Base-by-base conservation (phyloP, 2,888 invertebrate genomes). In the Pollenia griseotomentosa region DNA sequence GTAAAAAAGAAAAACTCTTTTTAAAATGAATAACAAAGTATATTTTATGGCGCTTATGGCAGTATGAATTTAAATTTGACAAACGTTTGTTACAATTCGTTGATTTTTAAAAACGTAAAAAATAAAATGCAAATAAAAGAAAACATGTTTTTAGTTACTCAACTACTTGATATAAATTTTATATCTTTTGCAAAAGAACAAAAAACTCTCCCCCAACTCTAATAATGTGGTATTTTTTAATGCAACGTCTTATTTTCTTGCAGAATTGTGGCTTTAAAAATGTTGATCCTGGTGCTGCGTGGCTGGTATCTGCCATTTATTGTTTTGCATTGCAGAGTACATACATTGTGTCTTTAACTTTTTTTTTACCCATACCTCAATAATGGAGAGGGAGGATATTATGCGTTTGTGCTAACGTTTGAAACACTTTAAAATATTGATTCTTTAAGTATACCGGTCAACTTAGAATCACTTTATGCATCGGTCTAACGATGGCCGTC, bases 41-140 rank as follows among this genome's bases (percentile, higher is more conserved):
- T 83, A 78, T 46, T 71, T 73, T 44, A 80, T 63, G 44, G 68
- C 40, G 74, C 57, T 75, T 68, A 23, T 79, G 73, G 61, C 68
- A 78, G 71, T 59, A 48, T 63, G 57, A 86, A 83, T 78, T 85
- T 81, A 59, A 81, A 85, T 78, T 83, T 79, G 74, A 83, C 83
- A 83, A 86, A 57, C 63, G 70, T 63, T 86, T 83, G 83, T 63
- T 86, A 83, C 85, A 86, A 63, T 70, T 79, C 83, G 79, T 75
- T 79, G 70, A 75, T 23, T 86, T 86, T 77, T 46, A n/a, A 70
- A 40, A 46, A 16, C 11, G 16, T 33, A 6, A 33, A 33, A 59
- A 48, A 63, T 14, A 81, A 14, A 19, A 9, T 11, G 51, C n/a
- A 51, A 6, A 63, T 12, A 63, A 46, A 14, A 51, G 40, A 79